Percentiles rank a stretch among this genome's conserved stretches.
These are phyloP conservation scores for Atta cephalotes DNA, from an alignment of 1,140 invertebrate species.

Conservation along the genomic window DNA sequence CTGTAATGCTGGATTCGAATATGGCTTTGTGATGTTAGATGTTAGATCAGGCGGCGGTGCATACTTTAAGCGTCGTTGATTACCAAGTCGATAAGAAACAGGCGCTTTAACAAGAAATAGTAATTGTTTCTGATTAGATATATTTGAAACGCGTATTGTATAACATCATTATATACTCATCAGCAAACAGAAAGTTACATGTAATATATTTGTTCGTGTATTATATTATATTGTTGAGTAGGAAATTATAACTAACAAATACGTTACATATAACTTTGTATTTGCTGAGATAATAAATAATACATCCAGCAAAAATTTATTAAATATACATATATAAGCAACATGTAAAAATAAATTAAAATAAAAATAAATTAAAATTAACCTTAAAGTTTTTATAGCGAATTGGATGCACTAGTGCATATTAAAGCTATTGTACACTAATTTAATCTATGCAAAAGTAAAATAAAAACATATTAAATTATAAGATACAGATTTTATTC, in stretches of 20 bases:
- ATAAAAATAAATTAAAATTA: neutral
- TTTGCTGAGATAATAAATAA: no score
- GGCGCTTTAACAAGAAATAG: conserved; percentile 70
- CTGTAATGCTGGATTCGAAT: conserved; percentile 33
- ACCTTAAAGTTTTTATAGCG: neutral
- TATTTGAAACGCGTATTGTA: neutral
- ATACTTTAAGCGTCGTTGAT: conserved; percentile 83
- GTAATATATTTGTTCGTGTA: no score
- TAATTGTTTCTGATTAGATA: neutral
- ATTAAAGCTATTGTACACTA: no score
- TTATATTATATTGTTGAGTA: no score
- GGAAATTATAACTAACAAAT: no score
- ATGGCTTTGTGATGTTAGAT: conserved; percentile 61
- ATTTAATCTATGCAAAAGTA: no score
- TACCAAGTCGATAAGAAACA: conserved; percentile 82
- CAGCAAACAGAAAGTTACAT: no score
- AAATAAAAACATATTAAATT: no score
- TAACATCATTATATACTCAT: neutral
- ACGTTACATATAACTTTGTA: no score
- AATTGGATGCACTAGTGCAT: no score
- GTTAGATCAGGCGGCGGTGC: conserved; percentile 83
- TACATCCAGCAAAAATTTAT: neutral
- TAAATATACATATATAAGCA: neutral
- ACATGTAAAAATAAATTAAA: neutral
- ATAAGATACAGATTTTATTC: no score